These are phyloP conservation scores for Cyclophora punctaria DNA, from an alignment of 2,888 invertebrate species.

Conservation along the genomic window DNA sequence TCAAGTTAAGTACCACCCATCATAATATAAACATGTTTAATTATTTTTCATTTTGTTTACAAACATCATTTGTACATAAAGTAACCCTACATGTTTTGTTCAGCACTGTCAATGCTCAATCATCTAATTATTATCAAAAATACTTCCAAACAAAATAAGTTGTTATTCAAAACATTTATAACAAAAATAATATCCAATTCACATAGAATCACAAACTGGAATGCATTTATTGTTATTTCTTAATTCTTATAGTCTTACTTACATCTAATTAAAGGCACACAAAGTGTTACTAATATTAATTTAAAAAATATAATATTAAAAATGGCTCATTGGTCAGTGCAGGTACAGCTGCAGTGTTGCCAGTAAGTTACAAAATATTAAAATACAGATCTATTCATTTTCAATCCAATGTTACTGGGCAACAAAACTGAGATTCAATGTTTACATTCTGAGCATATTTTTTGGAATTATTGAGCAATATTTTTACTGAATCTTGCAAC, in stretches of 20 bases:
- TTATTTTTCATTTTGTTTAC: too few relatives aligned
- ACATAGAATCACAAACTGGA: conserved; percentile 33
- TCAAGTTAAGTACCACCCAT: too few relatives aligned
- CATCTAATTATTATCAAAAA: too few relatives aligned
- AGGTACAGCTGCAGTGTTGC: conserved; percentile 41
- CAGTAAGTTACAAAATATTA: too few relatives aligned
- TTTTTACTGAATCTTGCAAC: conserved; percentile 64
- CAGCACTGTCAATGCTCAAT: too few relatives aligned
- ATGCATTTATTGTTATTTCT: conserved; percentile 26
- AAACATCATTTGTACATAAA: too few relatives aligned
- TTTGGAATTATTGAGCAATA: conserved; percentile 1
- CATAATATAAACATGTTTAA: too few relatives aligned
- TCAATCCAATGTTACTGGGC: conserved; percentile 3
- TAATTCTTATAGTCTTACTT: conserved; percentile 7
- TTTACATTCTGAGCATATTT: too few relatives aligned
- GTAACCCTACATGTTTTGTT: too few relatives aligned
- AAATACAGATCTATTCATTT: too few relatives aligned
- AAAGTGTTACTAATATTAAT: conserved; percentile 16
- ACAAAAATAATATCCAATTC: neutral
- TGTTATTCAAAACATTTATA: too few relatives aligned
- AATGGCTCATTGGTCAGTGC: conserved; percentile 62
- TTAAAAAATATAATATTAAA: conserved; percentile 21
- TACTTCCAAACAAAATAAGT: too few relatives aligned
- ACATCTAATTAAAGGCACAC: conserved; percentile 41
- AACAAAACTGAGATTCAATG: conserved; percentile 4